A percentile compares a stretch with the other conserved stretches of the same genome.
Evolutionary conservation across 1,140 invertebrate species (phyloP).

Genomic region (Tetramorium simillimum): DNA sequence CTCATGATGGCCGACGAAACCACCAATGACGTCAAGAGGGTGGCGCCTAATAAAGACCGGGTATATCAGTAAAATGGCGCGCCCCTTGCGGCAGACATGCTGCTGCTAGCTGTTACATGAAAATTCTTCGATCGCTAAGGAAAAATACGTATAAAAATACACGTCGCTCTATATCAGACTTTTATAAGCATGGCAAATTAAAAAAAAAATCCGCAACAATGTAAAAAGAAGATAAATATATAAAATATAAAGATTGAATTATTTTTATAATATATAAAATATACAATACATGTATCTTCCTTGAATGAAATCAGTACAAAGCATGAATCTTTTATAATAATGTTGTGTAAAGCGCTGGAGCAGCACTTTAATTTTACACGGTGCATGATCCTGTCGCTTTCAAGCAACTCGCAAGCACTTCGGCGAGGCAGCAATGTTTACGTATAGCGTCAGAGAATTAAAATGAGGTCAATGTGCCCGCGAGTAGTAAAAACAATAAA

Average conservation of each 20-base stretch:
- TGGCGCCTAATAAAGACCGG: constrained; percentile 64
- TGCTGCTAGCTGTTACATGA: constrained; percentile 11
- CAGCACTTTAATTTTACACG: not conserved
- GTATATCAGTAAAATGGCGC: constrained; percentile 76
- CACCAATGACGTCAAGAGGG: constrained; percentile 80
- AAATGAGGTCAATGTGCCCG: constrained; percentile 57
- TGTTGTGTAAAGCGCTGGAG: not conserved
- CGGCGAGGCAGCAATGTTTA: not conserved
- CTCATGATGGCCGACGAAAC: constrained; percentile 80
- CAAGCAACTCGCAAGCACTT: not conserved
- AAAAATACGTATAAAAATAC: constrained; percentile 16
- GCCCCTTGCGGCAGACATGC: constrained; percentile 34
- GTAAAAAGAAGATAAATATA: not conserved
- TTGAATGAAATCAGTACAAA: not conserved
- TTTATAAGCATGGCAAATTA: not conserved
- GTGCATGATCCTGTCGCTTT: not conserved
- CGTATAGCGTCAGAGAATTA: constrained; percentile 30
- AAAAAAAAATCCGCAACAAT: not conserved
- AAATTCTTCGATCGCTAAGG: constrained; percentile 25
- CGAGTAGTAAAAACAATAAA: constrained; percentile 61
- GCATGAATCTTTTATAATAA: not conserved
- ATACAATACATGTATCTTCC: not conserved
- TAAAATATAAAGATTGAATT: too few species aligned
- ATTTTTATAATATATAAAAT: not conserved
- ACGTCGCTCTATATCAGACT: not conserved